Base-by-base conservation (phyloP, 92 coral and sea anemone species). In the Bergia sp. region DNA sequence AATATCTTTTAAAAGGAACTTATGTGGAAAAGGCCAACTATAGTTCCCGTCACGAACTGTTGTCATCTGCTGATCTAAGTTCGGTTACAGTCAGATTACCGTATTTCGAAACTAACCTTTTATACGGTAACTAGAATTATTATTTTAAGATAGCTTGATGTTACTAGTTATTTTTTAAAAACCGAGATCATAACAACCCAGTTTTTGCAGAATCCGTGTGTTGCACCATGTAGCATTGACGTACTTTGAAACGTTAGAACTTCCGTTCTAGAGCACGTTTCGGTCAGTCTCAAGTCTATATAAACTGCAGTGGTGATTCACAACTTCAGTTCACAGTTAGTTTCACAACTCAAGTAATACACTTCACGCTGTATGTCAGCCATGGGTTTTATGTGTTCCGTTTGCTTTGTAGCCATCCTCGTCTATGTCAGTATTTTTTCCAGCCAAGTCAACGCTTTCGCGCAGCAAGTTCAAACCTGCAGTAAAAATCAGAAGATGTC, bases 401-500 rank as follows among this genome's bases (percentile, higher is more conserved):
- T 36, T 74, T 74, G 79, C 44, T 74, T 74, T 39, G 79, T 47
- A 4, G 79, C 44, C 12, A 21, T 42, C 21, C 47, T 39, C 1
- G 45, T 74, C 13, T 18, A 38, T 74, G 29, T 39, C 44, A 38
- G 79, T 6, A 39, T 20, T 13, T 40, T 74, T 36, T 39, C 49
- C 44, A 16, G 79, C 15, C 36, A n/a, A 39, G 79, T n/a, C 44
- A 74, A 74, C n/a, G 44, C 39, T 42, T 74, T 8, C 79, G 39
- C 79, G 47, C 73, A 5, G 40, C 82, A 53, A 50, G 21, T 18
- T 53, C 71, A 74, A 75, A 38, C 29, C 5, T 86, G 89, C 57
- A n/a, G 82, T 37, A 75, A 20, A 74, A 42, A 74, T 37, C 87
- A 47, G 41, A 23, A 74, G 12, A 75, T 91, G 61, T 38, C 69